Evolutionary conservation across 2,113 vertebrate species (phyloP), one percentile per base, ranked within the genome.

Genomic region (Myodes glareolus): DNA sequence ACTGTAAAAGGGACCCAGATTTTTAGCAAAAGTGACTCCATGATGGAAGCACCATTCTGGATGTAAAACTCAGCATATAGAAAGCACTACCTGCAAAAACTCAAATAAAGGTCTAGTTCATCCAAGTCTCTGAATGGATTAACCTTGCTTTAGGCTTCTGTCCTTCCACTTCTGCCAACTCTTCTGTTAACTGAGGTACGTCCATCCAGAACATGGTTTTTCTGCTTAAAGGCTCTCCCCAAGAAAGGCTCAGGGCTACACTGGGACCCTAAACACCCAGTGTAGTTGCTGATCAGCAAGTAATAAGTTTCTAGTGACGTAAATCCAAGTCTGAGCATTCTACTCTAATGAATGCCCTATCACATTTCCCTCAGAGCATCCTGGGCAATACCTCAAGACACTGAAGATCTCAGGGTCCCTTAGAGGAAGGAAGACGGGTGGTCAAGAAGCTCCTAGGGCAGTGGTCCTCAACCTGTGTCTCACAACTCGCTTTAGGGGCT

Each of bases 351-450:
- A 72, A 8, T 21, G 1, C 36, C 7, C 36, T 5, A 33, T n/a
- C 13, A 52, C 52, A 55, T 55, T 55, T 55, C 52, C 52, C 1
- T 3, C 16, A 0, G 14, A 55, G 52, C 16, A 55, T 55, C 52
- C 14, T 17, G 11, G 33, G 4, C 65, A 67, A 67, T 4, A 31
- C 65, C 11, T 67, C 3, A 33, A 31, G 29, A 67, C 13, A 68
- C 0, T 0, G 0, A 7, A n/a, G 2, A 0, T 9, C 2, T n/a
- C 68, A n/a, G 68, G 3, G 0, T 0, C 68, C 68, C 68, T 19
- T n/a, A 16, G 16, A 19, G 7, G 2, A 19, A 16, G 36, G 16
- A 70, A n/a, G 68, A n/a, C 1, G 17, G 68, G 2, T n/a, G 3
- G 7, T 7, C 68, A 72, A 72, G 16, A 36, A 36, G 68, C 2